Conservation (phyloP, 2,797 vertebrate genomes). For the Geotrypetes seraphini region DNA sequence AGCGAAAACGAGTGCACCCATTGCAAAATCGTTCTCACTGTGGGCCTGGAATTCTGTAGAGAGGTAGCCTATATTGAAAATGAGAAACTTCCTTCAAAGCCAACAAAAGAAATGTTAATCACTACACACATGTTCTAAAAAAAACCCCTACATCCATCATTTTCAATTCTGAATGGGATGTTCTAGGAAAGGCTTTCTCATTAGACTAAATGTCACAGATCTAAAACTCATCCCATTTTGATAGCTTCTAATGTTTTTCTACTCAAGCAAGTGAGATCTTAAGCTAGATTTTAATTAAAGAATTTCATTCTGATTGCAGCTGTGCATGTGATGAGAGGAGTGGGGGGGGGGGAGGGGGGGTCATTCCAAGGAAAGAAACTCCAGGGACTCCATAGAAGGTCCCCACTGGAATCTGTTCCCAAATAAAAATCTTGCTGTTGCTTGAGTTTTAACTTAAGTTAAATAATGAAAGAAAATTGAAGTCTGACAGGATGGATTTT, state of each 20-base stretch:
- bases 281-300: constrained; percentile 50
- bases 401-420: not conserved
- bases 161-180: constrained; percentile 30
- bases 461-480: constrained; percentile 4
- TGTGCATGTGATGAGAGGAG: constrained; percentile 19
- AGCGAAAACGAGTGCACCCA: not conserved
- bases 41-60: constrained; percentile 3
- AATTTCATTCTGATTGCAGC: constrained; percentile 26
- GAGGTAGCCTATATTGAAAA: not conserved
- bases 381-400: too few relatives aligned
- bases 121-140: not conserved
- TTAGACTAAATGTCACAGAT: constrained; percentile 47
- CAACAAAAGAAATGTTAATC: constrained; percentile 8
- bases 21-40: constrained; percentile 3
- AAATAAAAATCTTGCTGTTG: constrained; percentile 1
- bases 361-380: constrained; percentile 1
- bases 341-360: constrained; percentile 15
- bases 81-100: not conserved
- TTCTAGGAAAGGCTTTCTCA: constrained; percentile 30
- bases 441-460: not conserved
- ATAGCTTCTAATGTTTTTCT: constrained; percentile 43
- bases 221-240: constrained; percentile 30
- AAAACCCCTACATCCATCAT: constrained; percentile 13
- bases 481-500: not conserved
- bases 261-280: constrained; percentile 38